Evolutionary conservation across 2,797 vertebrate species (phyloP), one percentile per base, ranked within the genome.

Genomic region (Enteromius fasciolatus): DNA sequence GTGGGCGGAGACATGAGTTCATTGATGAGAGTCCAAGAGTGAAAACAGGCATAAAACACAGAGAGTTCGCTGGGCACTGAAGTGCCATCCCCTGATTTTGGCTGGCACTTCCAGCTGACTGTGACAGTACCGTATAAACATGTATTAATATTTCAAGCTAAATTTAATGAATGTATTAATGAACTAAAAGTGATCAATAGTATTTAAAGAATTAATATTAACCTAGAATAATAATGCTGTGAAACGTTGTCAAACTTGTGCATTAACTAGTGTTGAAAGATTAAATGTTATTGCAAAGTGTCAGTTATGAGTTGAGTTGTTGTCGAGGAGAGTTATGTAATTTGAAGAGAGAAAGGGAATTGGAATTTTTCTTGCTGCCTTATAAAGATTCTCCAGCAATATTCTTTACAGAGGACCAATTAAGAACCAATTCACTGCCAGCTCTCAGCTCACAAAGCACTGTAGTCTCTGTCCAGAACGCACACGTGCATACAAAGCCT

Each of bases 371-470:
- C 48, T 57, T 1, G 5, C 41, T 33, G 67, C 23, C 48, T 54
- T 48, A 73, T 66, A 74, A 78, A 44, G 33, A 82, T 85, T 81
- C 25, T 74, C 36, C 33, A 18, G 25, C 54, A 44, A 46, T 25
- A 7, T 36, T 84, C 54, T 77, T 80, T n/a, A 28, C 3, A 46
- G 23, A 61, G 33, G 78, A 78, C 81, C 81, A 81, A 87, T 87
- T 85, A 85, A 72, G 59, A 36, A 74, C n/a, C n/a, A n/a, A n/a
- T n/a, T 61, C 33, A 0, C 57, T 74, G 69, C 46, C 59, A 66
- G 59, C 17, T 69, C 77, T 67, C 1, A 0, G 25, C 41, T 36
- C 6, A 64, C 59, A 52, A 18, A 80, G 23, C n/a, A 67, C 63
- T 52, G 41, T 59, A 68, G 68, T 61, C 61, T 78, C 31, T 77